Base-by-base conservation (phyloP, 2,797 vertebrate genomes). In the Crocodylus rhombifer region DNA sequence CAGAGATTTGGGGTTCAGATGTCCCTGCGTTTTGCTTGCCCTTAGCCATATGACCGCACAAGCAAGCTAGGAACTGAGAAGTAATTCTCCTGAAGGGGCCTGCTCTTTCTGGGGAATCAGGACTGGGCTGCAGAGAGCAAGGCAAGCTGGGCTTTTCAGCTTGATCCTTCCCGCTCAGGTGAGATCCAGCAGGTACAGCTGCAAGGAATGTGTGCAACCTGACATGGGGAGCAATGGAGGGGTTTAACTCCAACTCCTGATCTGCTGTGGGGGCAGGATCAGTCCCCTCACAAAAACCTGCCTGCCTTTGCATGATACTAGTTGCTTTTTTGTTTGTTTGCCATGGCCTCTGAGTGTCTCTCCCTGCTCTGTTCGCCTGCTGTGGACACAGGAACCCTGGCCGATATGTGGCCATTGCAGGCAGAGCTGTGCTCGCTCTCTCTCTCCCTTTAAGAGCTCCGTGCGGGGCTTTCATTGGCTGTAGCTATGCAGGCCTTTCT, bases 381-480 rank as follows among this genome's bases (percentile, higher is more conserved):
- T n/a, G 20, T n/a, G 51, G 23, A 60, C 7, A 12, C 23, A 6
- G n/a, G 17, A 30, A 14, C 9, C 21, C n/a, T 30, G 4, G 51
- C 78, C 51, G 1, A 55, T 36, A 21, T 36, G 55, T 25, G 61
- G 90, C 65, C 9, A 55, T 14, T 20, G 61, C 67, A 62, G 2
- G 14, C 62, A 51, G 17, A 1, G 56, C 9, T 10, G 60, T 26
- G 61, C 8, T 28, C 7, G 57, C 8, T 28, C 7, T 15, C 10
- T 2, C 11, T 71, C 90, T 92, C 88, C 79, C 91, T 92, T 93
- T 94, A 77, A 95, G 90, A 90, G 82, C 86, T n/a, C 69, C 64
- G 16, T 79, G 5, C 80, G 75, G 20, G 20, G 42, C 77, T 60
- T 92, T 95, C 92, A 97, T 97, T 97, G 97, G 97, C 95, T 97